phyloP scores from a whole-genome alignment of 2,113 vertebrate genomes.

The Bombycilla garrulus region DNA sequence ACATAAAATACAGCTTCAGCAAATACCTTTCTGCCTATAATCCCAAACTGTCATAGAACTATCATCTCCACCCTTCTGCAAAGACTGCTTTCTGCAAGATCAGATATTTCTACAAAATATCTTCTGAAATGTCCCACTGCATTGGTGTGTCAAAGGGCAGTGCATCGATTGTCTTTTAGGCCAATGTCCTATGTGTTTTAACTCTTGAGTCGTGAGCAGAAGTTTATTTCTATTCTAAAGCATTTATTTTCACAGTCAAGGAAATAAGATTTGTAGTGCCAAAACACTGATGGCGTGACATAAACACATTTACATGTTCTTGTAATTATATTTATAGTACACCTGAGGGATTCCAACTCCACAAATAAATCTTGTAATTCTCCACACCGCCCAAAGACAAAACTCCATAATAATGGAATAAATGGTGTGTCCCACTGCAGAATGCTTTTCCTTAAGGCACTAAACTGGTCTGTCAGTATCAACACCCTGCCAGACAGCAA shows the following conservation, averaged over 20 bases:
- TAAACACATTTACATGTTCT: constrained; percentile 48
- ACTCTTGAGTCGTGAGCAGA: constrained; percentile 14
- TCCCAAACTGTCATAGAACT: neutral
- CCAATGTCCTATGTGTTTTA: neutral
- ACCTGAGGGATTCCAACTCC: constrained; percentile 31
- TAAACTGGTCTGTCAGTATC: neutral
- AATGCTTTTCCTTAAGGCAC: neutral
- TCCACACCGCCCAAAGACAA: constrained; percentile 33
- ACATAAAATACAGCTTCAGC: neutral
- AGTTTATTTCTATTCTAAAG: constrained; percentile 59
- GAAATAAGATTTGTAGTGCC: constrained; percentile 55
- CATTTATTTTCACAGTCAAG: constrained; percentile 53
- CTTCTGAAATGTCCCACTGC: constrained; percentile 6
- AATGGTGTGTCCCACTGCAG: neutral
- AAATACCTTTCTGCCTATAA: neutral
- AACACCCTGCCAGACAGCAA: neutral
- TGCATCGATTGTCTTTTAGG: neutral
- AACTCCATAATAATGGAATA: neutral
- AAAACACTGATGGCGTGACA: neutral
- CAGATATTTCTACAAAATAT: neutral
- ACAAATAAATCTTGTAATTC: constrained; percentile 64
- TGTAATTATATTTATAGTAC: constrained; percentile 60
- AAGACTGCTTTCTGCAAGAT: neutral
- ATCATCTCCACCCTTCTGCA: neutral
- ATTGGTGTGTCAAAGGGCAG: neutral